Evolutionary conservation across 2,888 invertebrate genomes (phyloP), one percentile per base, ranked within the genome.

Genomic region (Tanytarsus gracilentus): DNA sequence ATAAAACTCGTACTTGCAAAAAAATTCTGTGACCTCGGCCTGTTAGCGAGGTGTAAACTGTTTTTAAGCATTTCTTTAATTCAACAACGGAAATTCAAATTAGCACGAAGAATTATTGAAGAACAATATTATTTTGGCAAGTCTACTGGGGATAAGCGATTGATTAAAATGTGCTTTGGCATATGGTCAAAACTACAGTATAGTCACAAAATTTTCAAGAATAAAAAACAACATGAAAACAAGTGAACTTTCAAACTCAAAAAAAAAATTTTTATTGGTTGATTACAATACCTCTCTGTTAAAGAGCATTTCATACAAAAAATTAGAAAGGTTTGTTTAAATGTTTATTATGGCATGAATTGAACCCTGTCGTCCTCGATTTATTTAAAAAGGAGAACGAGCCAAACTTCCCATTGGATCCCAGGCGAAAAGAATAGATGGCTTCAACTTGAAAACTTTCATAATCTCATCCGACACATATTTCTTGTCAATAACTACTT

Each of bases 51-150:
- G 61, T 96, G 97, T 70, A 82, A 82, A 66, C 78, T 98, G 0
- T 98, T 90, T 71, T 82, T 85, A 60, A 88, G 93, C 30, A 78
- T 96, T 61, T 93, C 95, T 66, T 76, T 89, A 23, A 86, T 96
- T 62, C 98, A 98, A 73, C 82, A 82, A 64, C 86, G 86, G 1
- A 72, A 80, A 44, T 78, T 89, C 4, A 79, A 77, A 63, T 67
- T 72, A 30, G 83, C 91, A 0, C 79, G 79, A 64, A 69, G 74
- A 48, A 79, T 91, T 58, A 79, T 88, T 27, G 72, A 76, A 26
- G 64, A 69, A 27, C 79, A 83, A 65, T 82, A 79, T 68, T 63
- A 68, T 39, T 74, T 75, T 63, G 78, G 77, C 0, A 72, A 69
- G 56, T 63, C 66, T 21, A 61, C 66, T 9, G 55, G 64, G 4